Evolutionary conservation across 2,888 invertebrate species (phyloP), one percentile per base, ranked within the genome.

Genomic region (Lysandra coridon): DNA sequence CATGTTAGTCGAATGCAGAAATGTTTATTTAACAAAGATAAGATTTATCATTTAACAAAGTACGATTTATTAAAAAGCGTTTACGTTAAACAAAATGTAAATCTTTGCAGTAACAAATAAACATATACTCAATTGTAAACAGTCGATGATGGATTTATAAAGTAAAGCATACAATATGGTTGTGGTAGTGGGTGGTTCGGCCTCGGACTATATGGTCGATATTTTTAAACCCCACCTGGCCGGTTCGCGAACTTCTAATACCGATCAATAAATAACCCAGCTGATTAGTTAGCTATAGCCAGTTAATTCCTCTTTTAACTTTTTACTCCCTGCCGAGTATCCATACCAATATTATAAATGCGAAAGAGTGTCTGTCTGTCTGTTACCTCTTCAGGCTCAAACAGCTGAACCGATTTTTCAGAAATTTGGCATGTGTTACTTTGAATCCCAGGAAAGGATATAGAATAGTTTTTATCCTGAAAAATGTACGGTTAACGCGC

Each of bases 171-270:
- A 30, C 14, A 76, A 57, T 12, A 33, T 53, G 73, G 57, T 79
- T 44, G 79, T 78, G 80, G 88, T 87, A 87, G 87, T 74, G 87
- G 84, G 87, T 83, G 78, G 76, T 80, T 81, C 83, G 87, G 84
- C 87, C 87, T 87, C 86, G 80, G 91, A 90, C 89, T 89, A 92
- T 91, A 91, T 91, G 91, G 90, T 87, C 83, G 86, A 83, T 93
- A 93, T 92, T 90, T 92, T 93, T 94, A 93, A 91, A 89, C 81
- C 86, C 84, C 91, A 90, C 90, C 89, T 91, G 90, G 83, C 85
- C 82, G 82, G 84, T 88, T 88, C 85, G 89, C 88, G 87, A 89
- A 90, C 87, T 88, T 85, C 85, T 80, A 83, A 83, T 80, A 81
- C 74, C 73, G 78, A 75, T 80, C 75, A 78, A 60, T 74, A 78